Conservation (phyloP, 2,797 vertebrate species). For the Gadopsis marmoratus region DNA sequence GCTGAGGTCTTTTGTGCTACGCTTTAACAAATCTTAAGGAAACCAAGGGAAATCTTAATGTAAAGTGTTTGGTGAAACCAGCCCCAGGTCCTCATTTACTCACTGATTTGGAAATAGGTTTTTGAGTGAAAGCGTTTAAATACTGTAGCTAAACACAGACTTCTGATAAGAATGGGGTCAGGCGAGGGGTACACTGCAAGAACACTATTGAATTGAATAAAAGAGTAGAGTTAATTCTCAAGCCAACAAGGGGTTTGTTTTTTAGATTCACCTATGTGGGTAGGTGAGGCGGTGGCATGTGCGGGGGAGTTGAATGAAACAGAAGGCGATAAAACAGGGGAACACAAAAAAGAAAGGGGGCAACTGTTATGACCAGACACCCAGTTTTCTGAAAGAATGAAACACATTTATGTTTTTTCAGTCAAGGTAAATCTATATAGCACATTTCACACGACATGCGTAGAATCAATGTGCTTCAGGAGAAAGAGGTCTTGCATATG, state of each 20-base stretch:
- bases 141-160: not conserved
- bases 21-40: no score
- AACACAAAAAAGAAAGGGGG: not conserved
- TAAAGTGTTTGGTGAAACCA: no score
- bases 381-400: constrained; percentile 11
- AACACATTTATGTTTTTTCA: not conserved
- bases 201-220: not conserved
- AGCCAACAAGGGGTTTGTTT: not conserved
- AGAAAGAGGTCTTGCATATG: no score
- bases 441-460: no score
- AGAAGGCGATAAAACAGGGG: constrained; percentile 1
- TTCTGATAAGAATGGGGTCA: not conserved
- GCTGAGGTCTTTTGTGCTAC: no score
- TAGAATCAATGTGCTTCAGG: no score
- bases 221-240: not conserved
- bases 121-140: not conserved
- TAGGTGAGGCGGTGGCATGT: constrained; percentile 7
- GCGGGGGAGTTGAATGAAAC: constrained; percentile 26
- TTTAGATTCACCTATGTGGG: not conserved
- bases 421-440: no score
- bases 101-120: not conserved
- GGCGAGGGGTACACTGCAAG: not conserved
- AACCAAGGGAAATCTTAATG: no score
- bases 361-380: not conserved
- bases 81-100: not conserved